Evolutionary conservation across 1,140 invertebrate species (phyloP), one percentile per base, ranked within the genome.

Genomic region (Camponotus floridanus): DNA sequence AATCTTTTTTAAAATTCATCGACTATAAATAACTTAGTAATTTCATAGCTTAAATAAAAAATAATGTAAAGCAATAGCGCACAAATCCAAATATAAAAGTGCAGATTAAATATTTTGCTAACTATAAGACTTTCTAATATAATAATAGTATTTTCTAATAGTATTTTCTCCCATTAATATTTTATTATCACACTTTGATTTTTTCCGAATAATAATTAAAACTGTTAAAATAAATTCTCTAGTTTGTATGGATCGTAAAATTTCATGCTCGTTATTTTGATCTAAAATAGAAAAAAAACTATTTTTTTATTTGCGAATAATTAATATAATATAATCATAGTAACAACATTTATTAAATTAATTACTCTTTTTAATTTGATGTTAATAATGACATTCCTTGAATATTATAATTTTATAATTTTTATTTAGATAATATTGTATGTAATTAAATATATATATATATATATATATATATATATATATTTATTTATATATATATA

Each of bases 371-470:
- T 51, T 51, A 51, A 51, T 51, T 51, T 51, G 13, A 51, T 51
- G 3, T 13, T 48, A 8, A 5, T 33, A 57, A 73, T 18, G 0
- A 36, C 18, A 18, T 5, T 57, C 4, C 48, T 51, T 15, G 5
- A 15, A 0, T 51, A 51, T 51, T 51, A 51, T 51, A 51, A 51
- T 51, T 51, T 73, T 7, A 26, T 76, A 64, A 65, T 68, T 57
- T 79, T 80, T 68, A 80, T 68, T 51, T 68, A 42, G 2, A 9
- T 33, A 80, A 42, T 51, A 18, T 51, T 51, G 13, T 51, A 18
- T 51, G 48, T 51, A 45, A 45, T 45, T 39, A 39, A 6, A 39
- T 42, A 39, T 39, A 42, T 42, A 57, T n/a, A 15, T 59, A 78
- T 9, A 0, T 36, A 45, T 9, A 4, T 67, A 48, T 26, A 26